phyloP scores from a whole-genome alignment of 1,140 invertebrate species.

The Aphaenogaster rudis region DNA sequence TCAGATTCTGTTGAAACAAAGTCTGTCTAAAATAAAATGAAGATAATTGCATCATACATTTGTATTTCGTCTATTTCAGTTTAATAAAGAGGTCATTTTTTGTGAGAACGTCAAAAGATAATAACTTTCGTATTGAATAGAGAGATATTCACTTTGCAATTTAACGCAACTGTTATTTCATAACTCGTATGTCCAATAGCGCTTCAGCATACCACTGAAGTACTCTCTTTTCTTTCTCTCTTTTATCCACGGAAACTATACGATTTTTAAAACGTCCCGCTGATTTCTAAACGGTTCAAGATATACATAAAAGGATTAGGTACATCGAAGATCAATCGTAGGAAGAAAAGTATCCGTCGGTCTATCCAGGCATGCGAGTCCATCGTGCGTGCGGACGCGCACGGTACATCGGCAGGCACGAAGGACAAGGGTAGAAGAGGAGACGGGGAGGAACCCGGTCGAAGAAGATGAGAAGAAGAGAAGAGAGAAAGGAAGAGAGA shows the following conservation, averaged over 20 bases:
- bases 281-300: background rate
- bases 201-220: background rate
- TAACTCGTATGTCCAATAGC: background rate
- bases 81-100: background rate
- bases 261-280: background rate
- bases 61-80: background rate
- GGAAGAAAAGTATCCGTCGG: constrained; percentile 8
- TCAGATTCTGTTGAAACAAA: background rate
- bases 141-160: background rate
- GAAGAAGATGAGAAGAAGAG: constrained; percentile 25
- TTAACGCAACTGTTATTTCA: background rate
- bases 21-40: background rate
- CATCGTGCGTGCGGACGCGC: constrained; percentile 15
- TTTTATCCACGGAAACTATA: background rate
- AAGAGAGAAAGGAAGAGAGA: constrained; percentile 57
- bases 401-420: constrained; percentile 17
- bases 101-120: background rate
- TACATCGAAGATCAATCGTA: constrained; percentile 14
- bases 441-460: background rate
- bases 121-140: background rate
- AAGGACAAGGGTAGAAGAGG: background rate
- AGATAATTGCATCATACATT: background rate
- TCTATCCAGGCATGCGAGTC: constrained; percentile 15
- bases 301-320: background rate
- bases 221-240: background rate